These are phyloP conservation scores for Apocheima hispidaria DNA, from an alignment of 2,888 invertebrate genomes.

Conservation along the genomic window DNA sequence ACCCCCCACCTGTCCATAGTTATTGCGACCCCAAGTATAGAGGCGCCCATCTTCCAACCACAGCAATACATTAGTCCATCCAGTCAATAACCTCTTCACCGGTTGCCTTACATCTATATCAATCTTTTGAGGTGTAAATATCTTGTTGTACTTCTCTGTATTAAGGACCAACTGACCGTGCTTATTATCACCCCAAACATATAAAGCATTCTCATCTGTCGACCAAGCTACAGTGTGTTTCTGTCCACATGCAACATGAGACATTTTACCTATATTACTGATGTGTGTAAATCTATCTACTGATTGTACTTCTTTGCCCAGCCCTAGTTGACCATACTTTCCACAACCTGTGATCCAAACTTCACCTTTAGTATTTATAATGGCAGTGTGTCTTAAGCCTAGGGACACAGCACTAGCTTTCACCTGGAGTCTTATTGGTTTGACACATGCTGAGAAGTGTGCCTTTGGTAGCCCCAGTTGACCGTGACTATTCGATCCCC, in stretches of 20 bases:
- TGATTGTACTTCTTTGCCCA: slow-evolving; percentile 71
- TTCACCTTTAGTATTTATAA: slow-evolving; percentile 87
- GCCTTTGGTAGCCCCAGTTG: slow-evolving; percentile 89
- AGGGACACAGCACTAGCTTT: slow-evolving; percentile 87
- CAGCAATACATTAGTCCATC: slow-evolving; percentile 92
- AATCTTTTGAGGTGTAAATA: slow-evolving; percentile 84
- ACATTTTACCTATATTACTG: slow-evolving; percentile 83
- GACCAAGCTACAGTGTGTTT: slow-evolving; percentile 90
- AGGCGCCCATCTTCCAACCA: slow-evolving; percentile 87
- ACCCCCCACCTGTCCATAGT: slow-evolving; percentile 91
- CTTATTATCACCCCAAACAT: slow-evolving; percentile 94
- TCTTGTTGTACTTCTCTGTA: slow-evolving; percentile 78
- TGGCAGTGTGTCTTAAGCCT: slow-evolving; percentile 89
- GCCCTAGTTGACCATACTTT: slow-evolving; percentile 89
- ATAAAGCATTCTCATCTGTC: slow-evolving; percentile 85
- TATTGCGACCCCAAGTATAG: slow-evolving; percentile 93
- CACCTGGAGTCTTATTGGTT: slow-evolving; percentile 73
- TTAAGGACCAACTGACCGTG: slow-evolving; percentile 91
- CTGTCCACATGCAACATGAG: slow-evolving; percentile 91
- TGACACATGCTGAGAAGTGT: slow-evolving; percentile 69
- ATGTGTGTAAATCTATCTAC: slow-evolving; percentile 83
- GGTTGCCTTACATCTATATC: slow-evolving; percentile 84
- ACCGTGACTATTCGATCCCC: slow-evolving; percentile 93
- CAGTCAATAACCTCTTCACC: slow-evolving; percentile 87
- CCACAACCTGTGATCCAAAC: slow-evolving; percentile 89